These are phyloP conservation scores for Aphrophora alni DNA, from an alignment of 2,888 invertebrate species.

Conservation along the genomic window DNA sequence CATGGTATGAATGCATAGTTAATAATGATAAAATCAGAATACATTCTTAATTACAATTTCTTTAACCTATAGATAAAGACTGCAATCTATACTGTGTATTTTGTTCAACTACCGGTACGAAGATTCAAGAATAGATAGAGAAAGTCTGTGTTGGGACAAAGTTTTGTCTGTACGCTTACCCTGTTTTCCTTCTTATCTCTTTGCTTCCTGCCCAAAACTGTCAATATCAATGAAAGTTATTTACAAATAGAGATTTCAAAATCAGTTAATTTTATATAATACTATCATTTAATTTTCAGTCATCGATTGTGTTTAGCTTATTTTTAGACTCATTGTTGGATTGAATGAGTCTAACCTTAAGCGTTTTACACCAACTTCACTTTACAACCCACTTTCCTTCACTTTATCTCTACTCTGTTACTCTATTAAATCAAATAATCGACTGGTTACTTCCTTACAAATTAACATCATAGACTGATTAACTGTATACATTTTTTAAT, in stretches of 20 bases:
- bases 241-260: not conserved
- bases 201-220: not conserved
- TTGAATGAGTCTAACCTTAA: conserved; percentile 30
- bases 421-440: no score
- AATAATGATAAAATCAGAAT: not conserved
- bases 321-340: conserved; percentile 28
- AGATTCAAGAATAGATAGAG: not conserved
- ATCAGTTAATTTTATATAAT: no score
- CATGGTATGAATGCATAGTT: not conserved
- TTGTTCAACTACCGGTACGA: not conserved
- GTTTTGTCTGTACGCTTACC: conserved; percentile 12
- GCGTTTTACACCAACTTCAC: not conserved
- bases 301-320: not conserved
- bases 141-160: not conserved
- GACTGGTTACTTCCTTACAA: no score
- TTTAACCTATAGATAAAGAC: not conserved
- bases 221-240: not conserved
- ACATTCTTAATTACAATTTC: not conserved
- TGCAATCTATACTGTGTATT: not conserved
- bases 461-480: no score
- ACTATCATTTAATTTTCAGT: no score
- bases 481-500: no score
- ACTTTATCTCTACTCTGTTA: no score
- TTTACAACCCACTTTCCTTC: no score
- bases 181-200: conserved; percentile 18